Evolutionary conservation across 2,113 vertebrate genomes (phyloP), one percentile per base, ranked within the genome.

Genomic region (Gallinago media): DNA sequence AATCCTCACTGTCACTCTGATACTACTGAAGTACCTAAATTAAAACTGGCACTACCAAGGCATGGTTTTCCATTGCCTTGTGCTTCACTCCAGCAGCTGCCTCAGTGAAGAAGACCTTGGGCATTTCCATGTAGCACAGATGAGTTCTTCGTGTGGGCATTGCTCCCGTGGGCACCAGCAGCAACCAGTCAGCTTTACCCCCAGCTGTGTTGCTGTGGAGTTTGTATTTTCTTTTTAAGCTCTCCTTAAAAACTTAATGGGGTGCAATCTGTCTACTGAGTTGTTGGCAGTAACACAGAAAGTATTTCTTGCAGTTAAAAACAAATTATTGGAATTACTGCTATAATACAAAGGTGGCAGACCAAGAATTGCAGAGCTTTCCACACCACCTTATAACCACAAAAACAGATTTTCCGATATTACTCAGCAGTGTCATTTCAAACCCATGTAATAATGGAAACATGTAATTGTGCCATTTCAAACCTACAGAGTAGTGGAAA

Each of bases 121-220:
- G 17, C 6, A 18, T 61, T 65, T 65, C 73, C 34, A 8, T 9
- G 50, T 22, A n/a, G 26, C 50, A 9, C 26, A 7, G 73, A 11
- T 0, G 7, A 34, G 50, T 42, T 52, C 15, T 7, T 31, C 17
- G 15, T 0, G 2, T 8, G 22, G 19, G 38, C 15, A 0, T 80
- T 71, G 26, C 68, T 44, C 47, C 58, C 27, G 17, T 12, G 4
- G 1, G 1, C 38, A 50, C n/a, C 46, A 40, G 59, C 63, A 61
- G 27, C 74, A 36, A 20, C 38, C 2, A 1, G 8, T 44, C 52
- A 65, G 25, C 31, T 89, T 94, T 59, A 40, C 3, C 11, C 47
- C 42, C 72, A 20, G 19, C 15, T 50, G 3, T 55, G 50, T 59
- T 52, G 42, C 56, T 84, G 12, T 73, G 46, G 19, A 79, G 11